Conservation (phyloP, 2,797 vertebrate genomes). For the Vipera latastei region DNA sequence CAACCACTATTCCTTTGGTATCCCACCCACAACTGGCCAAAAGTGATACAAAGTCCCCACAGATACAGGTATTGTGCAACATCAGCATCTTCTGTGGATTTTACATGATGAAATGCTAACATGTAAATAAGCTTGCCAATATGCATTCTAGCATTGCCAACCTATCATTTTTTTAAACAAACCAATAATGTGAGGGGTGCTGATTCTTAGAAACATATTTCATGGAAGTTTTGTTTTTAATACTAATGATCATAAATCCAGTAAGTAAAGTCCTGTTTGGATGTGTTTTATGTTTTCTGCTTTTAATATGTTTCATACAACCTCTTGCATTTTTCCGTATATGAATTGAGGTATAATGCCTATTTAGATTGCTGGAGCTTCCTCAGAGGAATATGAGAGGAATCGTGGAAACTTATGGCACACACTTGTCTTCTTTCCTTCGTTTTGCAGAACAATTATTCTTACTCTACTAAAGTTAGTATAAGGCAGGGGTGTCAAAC, state of each 20-base stretch:
- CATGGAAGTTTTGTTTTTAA: neutral
- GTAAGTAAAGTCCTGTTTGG: neutral
- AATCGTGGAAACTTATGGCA: neutral
- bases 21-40: conserved; percentile 35
- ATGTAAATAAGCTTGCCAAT: neutral
- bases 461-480: neutral
- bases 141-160: neutral
- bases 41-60: conserved; percentile 34
- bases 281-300: neutral
- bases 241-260: neutral
- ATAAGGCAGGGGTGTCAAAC: no score
- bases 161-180: neutral
- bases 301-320: neutral
- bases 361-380: neutral
- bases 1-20: conserved; percentile 53
- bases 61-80: conserved; percentile 76
- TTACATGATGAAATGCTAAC: neutral
- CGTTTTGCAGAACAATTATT: neutral
- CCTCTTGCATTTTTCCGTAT: neutral
- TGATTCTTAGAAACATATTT: neutral
- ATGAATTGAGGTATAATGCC: neutral
- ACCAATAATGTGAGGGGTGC: neutral
- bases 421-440: neutral
- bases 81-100: neutral
- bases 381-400: no score